These are phyloP conservation scores for Palaemon carinicauda DNA, from an alignment of 1,140 invertebrate species.

Conservation along the genomic window DNA sequence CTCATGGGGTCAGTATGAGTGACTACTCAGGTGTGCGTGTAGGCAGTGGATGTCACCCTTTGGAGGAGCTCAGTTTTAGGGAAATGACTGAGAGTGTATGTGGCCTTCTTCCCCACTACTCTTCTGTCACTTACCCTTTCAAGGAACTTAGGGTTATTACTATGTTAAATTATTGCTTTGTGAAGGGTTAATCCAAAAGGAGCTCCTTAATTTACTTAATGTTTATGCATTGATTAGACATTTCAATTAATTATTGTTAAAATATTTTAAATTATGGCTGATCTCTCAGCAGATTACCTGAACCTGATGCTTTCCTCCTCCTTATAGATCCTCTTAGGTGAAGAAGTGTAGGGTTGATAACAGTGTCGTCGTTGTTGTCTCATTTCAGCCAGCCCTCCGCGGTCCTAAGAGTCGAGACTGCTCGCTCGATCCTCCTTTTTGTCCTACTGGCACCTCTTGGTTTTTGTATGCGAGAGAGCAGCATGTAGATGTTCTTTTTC, in stretches of 20 bases:
- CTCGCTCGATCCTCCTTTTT: constrained; percentile 38
- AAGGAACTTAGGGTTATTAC: too few relatives aligned
- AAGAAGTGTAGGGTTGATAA: constrained; percentile 36
- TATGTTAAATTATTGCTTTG: too few relatives aligned
- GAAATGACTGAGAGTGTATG: neutral
- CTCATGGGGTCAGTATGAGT: constrained; percentile 39
- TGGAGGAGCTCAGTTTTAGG: neutral
- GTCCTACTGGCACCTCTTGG: constrained; percentile 33
- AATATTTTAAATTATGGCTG: too few relatives aligned
- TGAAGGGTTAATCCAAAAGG: too few relatives aligned
- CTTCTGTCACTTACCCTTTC: too few relatives aligned
- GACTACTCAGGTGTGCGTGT: constrained; percentile 22
- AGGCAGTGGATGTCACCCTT: constrained; percentile 18
- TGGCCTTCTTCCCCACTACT: too few relatives aligned
- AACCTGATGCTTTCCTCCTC: neutral
- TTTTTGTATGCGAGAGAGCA: constrained; percentile 25
- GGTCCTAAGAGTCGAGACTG: constrained; percentile 38
- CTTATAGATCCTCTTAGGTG: constrained; percentile 7
- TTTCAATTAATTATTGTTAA: too few relatives aligned
- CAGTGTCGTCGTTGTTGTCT: constrained; percentile 37
- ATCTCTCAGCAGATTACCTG: neutral
- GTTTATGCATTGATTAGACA: too few relatives aligned
- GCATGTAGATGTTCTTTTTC: constrained; percentile 24
- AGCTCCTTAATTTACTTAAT: too few relatives aligned
- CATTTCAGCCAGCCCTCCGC: constrained; percentile 35